Base-by-base conservation (phyloP, 2,888 invertebrate genomes). In the Drosophila emarginata region DNA sequence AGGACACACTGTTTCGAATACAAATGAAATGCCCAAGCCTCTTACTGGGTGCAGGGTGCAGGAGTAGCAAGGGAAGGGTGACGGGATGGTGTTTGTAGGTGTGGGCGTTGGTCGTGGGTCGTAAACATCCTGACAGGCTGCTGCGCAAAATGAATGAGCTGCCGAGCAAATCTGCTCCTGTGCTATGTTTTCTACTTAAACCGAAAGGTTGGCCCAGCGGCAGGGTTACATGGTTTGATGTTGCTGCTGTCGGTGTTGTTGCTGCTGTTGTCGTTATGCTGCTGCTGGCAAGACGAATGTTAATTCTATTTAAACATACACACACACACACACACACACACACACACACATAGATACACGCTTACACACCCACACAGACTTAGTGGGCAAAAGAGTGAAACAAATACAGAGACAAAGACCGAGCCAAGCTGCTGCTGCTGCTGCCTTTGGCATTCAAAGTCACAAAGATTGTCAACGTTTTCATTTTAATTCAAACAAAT, bases 1-100 rank as follows among this genome's bases (percentile, higher is more conserved):
- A 90, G 89, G 87, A 90, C 90, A 87, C 79, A 83, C 78, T 79
- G 86, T 74, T 82, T 78, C 89, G 90, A 89, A 90, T 90, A 90
- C 84, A 90, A 90, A 90, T 89, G 88, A 81, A 87, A 87, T 73
- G 81, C 54, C 68, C 28, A 70, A 67, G 58, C 60, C 65, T 15
- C 11, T 5, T 26, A 5, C 4, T 5, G 26, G 26, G 26, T 26
- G 26, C 26, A 26, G 26, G 26, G 26, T 3, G 23, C 23, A 23
- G 26, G 26, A 26, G 26, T 1, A 26, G 26, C 4, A 6, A 5
- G 26, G 5, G 4, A 5, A 6, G 6, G 26, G 26, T 5, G 26
- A 6, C 4, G 26, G 26, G 26, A 23, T 4, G 6, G 1, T 26
- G 26, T 5, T 5, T 54, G 39, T 39, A 53, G 52, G 15, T 45